Evolutionary conservation across 1,140 invertebrate genomes (phyloP), one percentile per base, ranked within the genome.

Genomic region (Physella acuta): DNA sequence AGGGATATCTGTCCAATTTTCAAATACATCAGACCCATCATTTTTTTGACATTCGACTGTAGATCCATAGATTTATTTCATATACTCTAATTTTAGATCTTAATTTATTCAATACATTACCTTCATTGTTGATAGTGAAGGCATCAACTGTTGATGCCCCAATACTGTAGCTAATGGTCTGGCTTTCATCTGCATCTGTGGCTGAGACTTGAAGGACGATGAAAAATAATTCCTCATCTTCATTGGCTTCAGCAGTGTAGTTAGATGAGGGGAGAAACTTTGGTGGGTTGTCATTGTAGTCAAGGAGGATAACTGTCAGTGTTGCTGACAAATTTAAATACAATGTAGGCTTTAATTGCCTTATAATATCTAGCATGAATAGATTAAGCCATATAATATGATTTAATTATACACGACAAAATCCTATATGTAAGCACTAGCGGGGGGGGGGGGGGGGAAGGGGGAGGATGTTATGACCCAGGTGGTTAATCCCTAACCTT

Each of bases 231-330:
- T 66, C 68, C 28, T 74, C 58, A 1, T 71, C 70, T 44, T 80
- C 77, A 1, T 77, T 77, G 14, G 79, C 68, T 64, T 78, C 76
- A 26, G 73, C 74, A 37, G 59, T 44, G 71, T 76, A 80, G 17
- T 62, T 33, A 20, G 61, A 49, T 20, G 68, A 71, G 2, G 71
- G 75, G 1, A 72, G 5, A 58, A 80, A 80, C 14, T 39, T 49
- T 3, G 79, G 79, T 34, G 72, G 17, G 49, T 80, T 76, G 65
- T 80, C 79, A 73, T 80, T 80, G 55, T 70, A 68, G 67, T 80
- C 79, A 14, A 56, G 17, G 14, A 80, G 52, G 8, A 69, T 74
- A 30, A 80, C 59, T 24, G 70, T 75, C 52, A 80, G 39, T 0
- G 72, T 76, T 16, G 71, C 79, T 79, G 74, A 3, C 3, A 36